phyloP scores from a whole-genome alignment of 1,140 invertebrate species.

The Cylas formicarius region DNA sequence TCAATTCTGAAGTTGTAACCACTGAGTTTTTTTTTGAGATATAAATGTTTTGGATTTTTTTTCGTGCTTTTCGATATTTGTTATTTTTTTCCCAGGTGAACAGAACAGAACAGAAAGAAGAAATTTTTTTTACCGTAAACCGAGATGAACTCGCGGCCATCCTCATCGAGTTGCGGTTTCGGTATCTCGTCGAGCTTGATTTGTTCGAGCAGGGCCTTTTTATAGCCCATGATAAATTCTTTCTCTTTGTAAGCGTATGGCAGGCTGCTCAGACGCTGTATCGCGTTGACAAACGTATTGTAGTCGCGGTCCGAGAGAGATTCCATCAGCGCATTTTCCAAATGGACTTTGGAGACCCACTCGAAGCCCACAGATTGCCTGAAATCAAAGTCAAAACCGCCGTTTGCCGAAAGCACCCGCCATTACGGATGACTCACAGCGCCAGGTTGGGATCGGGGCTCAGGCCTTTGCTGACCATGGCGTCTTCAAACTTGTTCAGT shows the following conservation, averaged over 20 bases:
- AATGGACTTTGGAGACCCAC: slow-evolving; percentile 62
- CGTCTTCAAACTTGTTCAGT: slow-evolving; percentile 62
- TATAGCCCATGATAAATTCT: slow-evolving; percentile 66
- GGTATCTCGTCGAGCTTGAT: slow-evolving; percentile 49
- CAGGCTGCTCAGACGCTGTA: slow-evolving; percentile 63
- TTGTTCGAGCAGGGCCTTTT: slow-evolving; percentile 50
- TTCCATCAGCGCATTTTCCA: slow-evolving; percentile 67
- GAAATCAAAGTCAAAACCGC: slow-evolving; percentile 12
- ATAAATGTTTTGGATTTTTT: too few relatives aligned
- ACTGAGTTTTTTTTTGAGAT: too few relatives aligned
- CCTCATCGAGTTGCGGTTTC: slow-evolving; percentile 58
- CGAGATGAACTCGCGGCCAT: slow-evolving; percentile 60
- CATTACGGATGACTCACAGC: slow-evolving; percentile 45
- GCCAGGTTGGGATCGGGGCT: slow-evolving; percentile 50
- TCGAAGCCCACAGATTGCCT: slow-evolving; percentile 50
- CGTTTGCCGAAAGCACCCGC: background rate
- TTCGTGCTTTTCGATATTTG: too few relatives aligned
- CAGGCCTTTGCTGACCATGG: slow-evolving; percentile 53
- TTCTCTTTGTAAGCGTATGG: slow-evolving; percentile 61
- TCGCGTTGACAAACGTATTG: slow-evolving; percentile 61
- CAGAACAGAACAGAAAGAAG: too few relatives aligned
- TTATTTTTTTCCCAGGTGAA: too few relatives aligned
- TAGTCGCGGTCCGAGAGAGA: slow-evolving; percentile 63
- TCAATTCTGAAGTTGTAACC: too few relatives aligned
- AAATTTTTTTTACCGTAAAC: slow-evolving; percentile 58